Conservation (phyloP, 2,113 vertebrate genomes). For the Addax nasomaculatus region DNA sequence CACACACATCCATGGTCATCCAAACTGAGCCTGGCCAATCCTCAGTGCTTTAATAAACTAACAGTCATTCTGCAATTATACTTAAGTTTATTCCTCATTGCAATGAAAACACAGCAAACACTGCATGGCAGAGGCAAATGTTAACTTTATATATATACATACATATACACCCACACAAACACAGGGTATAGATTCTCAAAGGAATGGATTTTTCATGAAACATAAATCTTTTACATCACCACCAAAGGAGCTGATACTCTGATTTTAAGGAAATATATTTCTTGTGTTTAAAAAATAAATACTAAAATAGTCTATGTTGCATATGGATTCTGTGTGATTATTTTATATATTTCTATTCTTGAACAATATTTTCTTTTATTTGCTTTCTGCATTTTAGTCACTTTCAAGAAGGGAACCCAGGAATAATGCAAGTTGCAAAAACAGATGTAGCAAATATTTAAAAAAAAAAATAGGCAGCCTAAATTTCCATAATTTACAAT, state of each 20-base stretch:
- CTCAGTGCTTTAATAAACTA: neutral
- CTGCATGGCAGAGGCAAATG: neutral
- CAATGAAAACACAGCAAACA: neutral
- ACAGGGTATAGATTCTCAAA: neutral
- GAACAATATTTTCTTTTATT: slow-evolving; percentile 38
- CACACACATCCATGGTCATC: neutral
- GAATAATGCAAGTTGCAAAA: slow-evolving; percentile 41
- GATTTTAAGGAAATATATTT: neutral
- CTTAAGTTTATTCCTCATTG: neutral
- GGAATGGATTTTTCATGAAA: slow-evolving; percentile 2
- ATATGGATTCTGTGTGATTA: neutral
- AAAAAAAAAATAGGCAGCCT: neutral
- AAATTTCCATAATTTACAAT: slow-evolving; percentile 55
- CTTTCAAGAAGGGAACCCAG: neutral
- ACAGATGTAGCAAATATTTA: slow-evolving; percentile 11
- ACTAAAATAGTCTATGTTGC: neutral
- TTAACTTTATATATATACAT: neutral
- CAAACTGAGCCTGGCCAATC: neutral
- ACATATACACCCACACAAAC: neutral
- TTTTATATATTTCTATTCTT: slow-evolving; percentile 21
- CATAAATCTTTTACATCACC: slow-evolving; percentile 43
- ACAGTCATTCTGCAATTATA: neutral
- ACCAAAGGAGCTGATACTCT: neutral
- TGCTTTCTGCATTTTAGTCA: slow-evolving; percentile 28
- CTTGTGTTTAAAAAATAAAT: slow-evolving; percentile 44